These are phyloP conservation scores for Chionoecetes opilio DNA, from an alignment of 1,140 invertebrate species.

Conservation along the genomic window DNA sequence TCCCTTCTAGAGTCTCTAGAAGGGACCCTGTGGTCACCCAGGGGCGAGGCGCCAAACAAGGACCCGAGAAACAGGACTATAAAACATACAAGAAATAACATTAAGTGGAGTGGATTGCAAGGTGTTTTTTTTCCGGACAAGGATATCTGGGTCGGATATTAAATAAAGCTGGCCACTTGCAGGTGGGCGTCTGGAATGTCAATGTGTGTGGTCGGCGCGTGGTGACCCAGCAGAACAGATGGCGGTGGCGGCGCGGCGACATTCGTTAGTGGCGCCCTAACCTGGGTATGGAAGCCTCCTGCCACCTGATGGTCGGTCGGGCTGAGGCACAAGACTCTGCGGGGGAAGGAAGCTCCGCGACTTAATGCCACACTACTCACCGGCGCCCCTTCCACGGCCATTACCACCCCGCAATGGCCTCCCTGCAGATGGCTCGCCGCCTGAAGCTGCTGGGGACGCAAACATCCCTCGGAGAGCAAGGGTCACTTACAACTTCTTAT, in stretches of 20 bases:
- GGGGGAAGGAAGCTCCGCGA: background rate
- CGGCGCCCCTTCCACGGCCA: background rate
- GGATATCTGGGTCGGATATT: background rate
- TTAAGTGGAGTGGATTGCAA: background rate
- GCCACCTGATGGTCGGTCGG: background rate
- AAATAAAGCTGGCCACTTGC: background rate
- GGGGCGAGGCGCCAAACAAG: too few species aligned
- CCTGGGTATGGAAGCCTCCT: background rate
- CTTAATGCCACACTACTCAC: constrained; percentile 28
- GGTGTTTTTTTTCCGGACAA: background rate
- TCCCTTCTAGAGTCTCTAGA: too few species aligned
- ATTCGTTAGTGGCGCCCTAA: constrained; percentile 8
- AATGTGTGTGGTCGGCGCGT: background rate
- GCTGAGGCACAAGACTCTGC: constrained; percentile 13
- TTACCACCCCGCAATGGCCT: constrained; percentile 6
- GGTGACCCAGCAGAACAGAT: background rate
- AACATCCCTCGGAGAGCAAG: background rate
- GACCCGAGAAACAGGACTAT: background rate
- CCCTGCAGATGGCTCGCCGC: background rate
- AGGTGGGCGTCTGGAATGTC: background rate
- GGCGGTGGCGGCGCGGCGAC: background rate
- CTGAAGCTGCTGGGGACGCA: background rate
- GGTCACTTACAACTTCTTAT: background rate
- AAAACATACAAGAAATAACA: background rate
- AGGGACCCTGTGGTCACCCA: too few species aligned